A percentile compares a stretch with the other conserved stretches of the same genome.
Evolutionary conservation across 2,113 vertebrate genomes (phyloP).

Genomic region (Falco punctatus): DNA sequence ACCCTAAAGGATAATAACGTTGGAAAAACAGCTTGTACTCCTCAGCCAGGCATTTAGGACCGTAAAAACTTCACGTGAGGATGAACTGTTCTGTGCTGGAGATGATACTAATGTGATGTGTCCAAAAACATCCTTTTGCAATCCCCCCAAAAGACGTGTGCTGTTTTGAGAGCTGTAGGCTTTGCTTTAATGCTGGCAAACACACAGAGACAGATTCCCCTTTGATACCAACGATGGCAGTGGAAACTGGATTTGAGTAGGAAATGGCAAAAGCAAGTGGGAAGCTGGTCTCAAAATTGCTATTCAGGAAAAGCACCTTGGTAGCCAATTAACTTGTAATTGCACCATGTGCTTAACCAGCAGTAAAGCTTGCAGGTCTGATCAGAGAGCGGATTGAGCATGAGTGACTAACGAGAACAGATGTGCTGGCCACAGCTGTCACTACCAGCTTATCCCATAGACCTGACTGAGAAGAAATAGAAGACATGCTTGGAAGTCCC

Average conservation of each 20-base stretch:
- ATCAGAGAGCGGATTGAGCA: background rate
- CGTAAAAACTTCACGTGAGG: background rate
- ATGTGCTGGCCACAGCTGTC: background rate
- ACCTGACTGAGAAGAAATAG: background rate
- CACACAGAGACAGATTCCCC: background rate
- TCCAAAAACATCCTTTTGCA: background rate
- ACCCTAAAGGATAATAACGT: background rate
- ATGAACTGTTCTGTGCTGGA: background rate
- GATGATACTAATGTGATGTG: no score
- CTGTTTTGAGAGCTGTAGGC: background rate
- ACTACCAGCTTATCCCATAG: background rate
- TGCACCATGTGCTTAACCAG: background rate
- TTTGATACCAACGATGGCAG: background rate
- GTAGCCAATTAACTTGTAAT: background rate
- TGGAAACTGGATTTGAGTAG: background rate
- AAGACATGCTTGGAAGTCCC: background rate
- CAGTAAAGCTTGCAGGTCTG: background rate
- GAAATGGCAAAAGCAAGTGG: background rate
- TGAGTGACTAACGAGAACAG: background rate
- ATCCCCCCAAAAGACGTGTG: accelerated
- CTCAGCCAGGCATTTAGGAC: background rate
- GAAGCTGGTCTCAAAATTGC: background rate
- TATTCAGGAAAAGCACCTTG: background rate
- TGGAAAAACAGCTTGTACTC: background rate
- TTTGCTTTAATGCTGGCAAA: background rate